A percentile compares a stretch with the other conserved stretches of the same genome.
Conservation (phyloP, 2,797 vertebrate species). For the Erithacus rubecula region DNA sequence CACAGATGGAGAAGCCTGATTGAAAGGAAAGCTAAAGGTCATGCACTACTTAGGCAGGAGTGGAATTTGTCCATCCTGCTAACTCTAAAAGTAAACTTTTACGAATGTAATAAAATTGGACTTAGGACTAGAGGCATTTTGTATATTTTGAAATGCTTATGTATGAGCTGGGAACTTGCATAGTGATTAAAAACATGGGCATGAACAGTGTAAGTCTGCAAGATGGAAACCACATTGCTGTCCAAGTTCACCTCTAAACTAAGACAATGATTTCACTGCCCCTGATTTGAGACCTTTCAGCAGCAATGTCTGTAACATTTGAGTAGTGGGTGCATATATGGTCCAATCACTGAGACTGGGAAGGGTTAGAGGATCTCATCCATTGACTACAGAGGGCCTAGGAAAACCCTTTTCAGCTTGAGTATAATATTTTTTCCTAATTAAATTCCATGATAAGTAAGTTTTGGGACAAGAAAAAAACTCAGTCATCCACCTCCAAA, state of each 20-base stretch:
- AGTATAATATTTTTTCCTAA: neutral
- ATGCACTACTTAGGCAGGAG: slow-evolving; percentile 13
- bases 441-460: neutral
- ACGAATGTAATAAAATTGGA: slow-evolving; percentile 41
- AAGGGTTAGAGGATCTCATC: neutral
- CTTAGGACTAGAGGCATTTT: slow-evolving; percentile 22
- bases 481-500: neutral
- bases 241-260: neutral
- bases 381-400: neutral
- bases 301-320: neutral
- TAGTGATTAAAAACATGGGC: neutral
- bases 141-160: neutral
- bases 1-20: slow-evolving; percentile 1
- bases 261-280: neutral
- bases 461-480: neutral
- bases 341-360: neutral
- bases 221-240: neutral
- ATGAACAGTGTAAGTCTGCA: neutral
- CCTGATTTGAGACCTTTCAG: neutral
- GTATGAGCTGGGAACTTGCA: neutral
- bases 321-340: neutral
- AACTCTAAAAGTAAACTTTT: slow-evolving; percentile 38
- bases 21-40: slow-evolving; percentile 46
- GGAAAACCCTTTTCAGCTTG: neutral
- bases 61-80: slow-evolving; percentile 40